Percentiles rank a stretch among this genome's conserved stretches.
Conservation (phyloP, 2,797 vertebrate genomes). For the Tragopan temminckii region DNA sequence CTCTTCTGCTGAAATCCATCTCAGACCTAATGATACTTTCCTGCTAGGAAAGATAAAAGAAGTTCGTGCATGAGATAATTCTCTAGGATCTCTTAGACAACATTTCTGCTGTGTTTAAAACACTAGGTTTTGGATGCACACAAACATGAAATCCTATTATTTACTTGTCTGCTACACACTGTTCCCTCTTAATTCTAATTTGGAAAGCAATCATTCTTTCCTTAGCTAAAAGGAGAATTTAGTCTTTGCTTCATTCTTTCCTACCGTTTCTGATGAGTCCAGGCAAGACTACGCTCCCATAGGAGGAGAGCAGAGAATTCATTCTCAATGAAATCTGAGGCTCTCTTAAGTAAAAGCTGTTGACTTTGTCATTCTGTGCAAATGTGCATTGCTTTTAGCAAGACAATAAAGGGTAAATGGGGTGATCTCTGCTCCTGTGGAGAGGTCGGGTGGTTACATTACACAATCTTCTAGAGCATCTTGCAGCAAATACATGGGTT, state of each 20-base stretch:
- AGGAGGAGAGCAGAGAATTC: slow-evolving; percentile 39
- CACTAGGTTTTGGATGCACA: neutral
- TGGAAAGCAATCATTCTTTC: neutral
- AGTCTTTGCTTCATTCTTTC: slow-evolving; percentile 7
- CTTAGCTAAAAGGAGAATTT: neutral
- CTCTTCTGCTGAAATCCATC: slow-evolving; percentile 40
- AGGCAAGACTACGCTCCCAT: neutral
- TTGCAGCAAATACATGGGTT: slow-evolving; percentile 85
- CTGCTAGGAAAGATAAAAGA: slow-evolving; percentile 50
- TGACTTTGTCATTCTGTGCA: slow-evolving; percentile 59
- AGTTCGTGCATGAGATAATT: slow-evolving; percentile 9
- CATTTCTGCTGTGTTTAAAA: neutral
- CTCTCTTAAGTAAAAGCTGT: slow-evolving; percentile 55
- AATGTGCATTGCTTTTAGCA: slow-evolving; percentile 74
- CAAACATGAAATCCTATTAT: neutral
- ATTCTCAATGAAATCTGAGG: slow-evolving; percentile 39
- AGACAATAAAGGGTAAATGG: slow-evolving; percentile 81
- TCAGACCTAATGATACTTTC: slow-evolving; percentile 30
- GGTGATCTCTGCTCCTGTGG: slow-evolving; percentile 74
- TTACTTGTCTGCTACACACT: neutral
- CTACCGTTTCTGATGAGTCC: neutral
- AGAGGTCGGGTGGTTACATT: slow-evolving; percentile 82
- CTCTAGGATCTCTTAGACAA: neutral
- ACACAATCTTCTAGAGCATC: slow-evolving; percentile 81
- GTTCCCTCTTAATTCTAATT: slow-evolving; percentile 7